phyloP scores from a whole-genome alignment of 1,140 invertebrate species.

The Epicauta chinensis region DNA sequence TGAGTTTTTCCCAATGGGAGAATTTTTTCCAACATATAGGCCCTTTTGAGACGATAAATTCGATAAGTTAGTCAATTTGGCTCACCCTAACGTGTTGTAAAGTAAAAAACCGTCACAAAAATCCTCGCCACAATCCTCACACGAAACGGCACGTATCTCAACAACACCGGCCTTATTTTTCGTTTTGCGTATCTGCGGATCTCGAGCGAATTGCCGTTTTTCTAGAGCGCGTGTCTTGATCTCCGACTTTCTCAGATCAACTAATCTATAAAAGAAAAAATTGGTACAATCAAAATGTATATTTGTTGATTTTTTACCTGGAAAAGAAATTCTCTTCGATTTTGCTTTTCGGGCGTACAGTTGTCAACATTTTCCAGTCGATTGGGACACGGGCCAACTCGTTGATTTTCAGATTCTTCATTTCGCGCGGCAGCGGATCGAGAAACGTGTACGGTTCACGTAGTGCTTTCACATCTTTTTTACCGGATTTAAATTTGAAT shows the following conservation, averaged over 20 bases:
- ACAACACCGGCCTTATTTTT: conserved; percentile 74
- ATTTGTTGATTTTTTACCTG: conserved; percentile 47
- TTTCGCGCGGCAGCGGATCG: conserved; percentile 75
- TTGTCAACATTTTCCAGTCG: conserved; percentile 89
- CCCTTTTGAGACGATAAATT: no score
- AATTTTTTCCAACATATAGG: no score
- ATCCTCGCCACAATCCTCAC: conserved; percentile 76
- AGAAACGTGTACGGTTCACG: conserved; percentile 61
- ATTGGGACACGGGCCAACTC: conserved; percentile 81
- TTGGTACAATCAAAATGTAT: neutral
- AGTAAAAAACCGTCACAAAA: conserved; percentile 74
- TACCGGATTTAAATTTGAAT: conserved; percentile 61
- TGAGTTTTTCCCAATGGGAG: no score
- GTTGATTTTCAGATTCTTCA: conserved; percentile 68
- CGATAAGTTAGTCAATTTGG: no score
- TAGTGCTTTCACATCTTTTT: conserved; percentile 55
- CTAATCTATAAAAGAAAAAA: conserved; percentile 49
- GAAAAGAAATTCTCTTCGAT: conserved; percentile 84
- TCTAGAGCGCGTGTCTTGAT: conserved; percentile 61
- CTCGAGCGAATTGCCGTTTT: conserved; percentile 52
- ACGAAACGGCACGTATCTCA: conserved; percentile 67
- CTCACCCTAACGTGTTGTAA: no score
- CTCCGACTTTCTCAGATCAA: conserved; percentile 74
- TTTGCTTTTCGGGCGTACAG: conserved; percentile 71
- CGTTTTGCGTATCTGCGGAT: conserved; percentile 60